Conservation (phyloP, 2,113 vertebrate species). For the Oncorhynchus tshawytscha region DNA sequence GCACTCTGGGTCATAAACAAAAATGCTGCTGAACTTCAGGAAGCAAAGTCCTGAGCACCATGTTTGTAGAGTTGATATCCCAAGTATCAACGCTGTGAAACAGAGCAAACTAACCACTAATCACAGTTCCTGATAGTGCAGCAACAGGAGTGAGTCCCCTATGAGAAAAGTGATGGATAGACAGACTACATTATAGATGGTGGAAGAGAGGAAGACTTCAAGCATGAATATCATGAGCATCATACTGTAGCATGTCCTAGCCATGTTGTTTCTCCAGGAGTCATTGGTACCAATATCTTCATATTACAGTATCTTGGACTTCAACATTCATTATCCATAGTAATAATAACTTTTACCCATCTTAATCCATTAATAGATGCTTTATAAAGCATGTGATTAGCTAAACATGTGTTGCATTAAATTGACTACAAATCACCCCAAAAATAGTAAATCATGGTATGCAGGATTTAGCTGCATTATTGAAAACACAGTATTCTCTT, state of each 20-base stretch:
- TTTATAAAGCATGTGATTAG: constrained; percentile 2
- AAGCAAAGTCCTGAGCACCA: constrained; percentile 18
- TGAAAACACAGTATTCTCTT: constrained; percentile 17
- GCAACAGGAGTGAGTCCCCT: too few relatives aligned
- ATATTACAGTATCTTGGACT: too few relatives aligned
- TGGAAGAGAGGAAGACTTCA: not conserved
- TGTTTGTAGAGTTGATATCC: constrained; percentile 35
- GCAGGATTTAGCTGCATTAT: not conserved
- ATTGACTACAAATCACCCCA: not conserved
- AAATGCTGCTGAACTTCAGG: constrained; percentile 37
- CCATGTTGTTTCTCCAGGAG: too few relatives aligned
- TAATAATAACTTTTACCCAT: too few relatives aligned
- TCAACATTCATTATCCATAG: too few relatives aligned
- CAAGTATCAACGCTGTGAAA: constrained; percentile 41
- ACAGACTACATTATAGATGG: not conserved
- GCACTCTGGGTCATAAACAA: constrained; percentile 29
- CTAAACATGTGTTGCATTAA: constrained; percentile 7
- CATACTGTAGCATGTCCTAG: not conserved
- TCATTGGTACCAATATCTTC: too few relatives aligned
- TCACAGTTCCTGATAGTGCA: constrained; percentile 31
- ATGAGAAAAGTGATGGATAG: not conserved
- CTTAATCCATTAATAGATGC: too few relatives aligned
- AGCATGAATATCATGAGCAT: not conserved
- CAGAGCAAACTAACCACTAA: constrained; percentile 20
- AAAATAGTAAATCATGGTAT: constrained; percentile 11